These are phyloP conservation scores for Epicampocera succincta DNA, from an alignment of 2,888 invertebrate species.

Conservation along the genomic window DNA sequence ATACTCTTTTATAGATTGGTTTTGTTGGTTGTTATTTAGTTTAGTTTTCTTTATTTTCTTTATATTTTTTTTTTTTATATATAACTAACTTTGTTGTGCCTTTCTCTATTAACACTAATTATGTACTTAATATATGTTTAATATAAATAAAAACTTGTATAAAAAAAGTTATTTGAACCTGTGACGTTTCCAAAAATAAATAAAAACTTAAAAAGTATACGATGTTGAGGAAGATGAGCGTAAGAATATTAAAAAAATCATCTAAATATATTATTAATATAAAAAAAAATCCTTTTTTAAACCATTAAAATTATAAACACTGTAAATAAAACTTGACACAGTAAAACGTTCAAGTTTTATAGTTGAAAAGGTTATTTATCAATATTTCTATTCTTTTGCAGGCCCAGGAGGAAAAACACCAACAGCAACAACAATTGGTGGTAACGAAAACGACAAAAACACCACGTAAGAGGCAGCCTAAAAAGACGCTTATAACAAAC, in stretches of 20 bases:
- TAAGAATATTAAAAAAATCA: conserved; percentile 68
- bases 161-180: conserved; percentile 76
- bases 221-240: conserved; percentile 75
- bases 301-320: conserved; percentile 26
- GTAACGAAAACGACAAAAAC: conserved; percentile 79
- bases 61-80: conserved; percentile 9
- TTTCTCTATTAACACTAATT: conserved; percentile 41
- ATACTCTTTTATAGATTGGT: conserved; percentile 26
- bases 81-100: conserved; percentile 44
- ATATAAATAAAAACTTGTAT: conserved; percentile 47
- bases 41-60: conserved; percentile 4
- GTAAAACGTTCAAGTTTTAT: conserved; percentile 32
- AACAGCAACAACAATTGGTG: conserved; percentile 69
- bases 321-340: conserved; percentile 31
- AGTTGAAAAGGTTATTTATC: conserved; percentile 34
- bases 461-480: conserved; percentile 80
- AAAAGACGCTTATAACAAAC: conserved; percentile 79
- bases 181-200: conserved; percentile 76
- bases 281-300: conserved; percentile 42
- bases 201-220: conserved; percentile 66
- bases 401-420: conserved; percentile 75
- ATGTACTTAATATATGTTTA: conserved; percentile 44
- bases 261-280: conserved; percentile 45
- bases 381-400: conserved; percentile 72
- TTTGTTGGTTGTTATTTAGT: conserved; percentile 52